Evolutionary conservation across 2,113 vertebrate genomes (phyloP), one percentile per base, ranked within the genome.

Genomic region (Plecotus auritus): DNA sequence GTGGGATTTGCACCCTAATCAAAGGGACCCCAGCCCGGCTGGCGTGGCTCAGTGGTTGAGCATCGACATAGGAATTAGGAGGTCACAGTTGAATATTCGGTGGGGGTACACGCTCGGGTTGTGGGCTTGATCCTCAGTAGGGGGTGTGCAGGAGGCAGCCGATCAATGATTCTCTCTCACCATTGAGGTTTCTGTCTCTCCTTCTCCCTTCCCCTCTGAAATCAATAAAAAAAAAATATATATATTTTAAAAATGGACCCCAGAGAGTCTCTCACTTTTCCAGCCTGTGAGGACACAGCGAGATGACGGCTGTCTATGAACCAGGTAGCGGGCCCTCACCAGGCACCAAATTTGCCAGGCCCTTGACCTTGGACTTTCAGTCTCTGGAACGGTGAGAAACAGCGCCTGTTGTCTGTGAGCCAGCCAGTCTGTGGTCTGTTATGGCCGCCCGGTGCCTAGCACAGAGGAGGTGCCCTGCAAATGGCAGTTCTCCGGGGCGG

Each of bases 391-490:
- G 1, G 30, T 67, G 59, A 37, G 59, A 32, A 32, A 16, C 6
- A 54, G 12, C 45, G 1, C 40, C 30, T 45, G 56, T 1, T 5
- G 32, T 11, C 85, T 7, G 1, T 9, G 45, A 40, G 13, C 26
- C 59, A 9, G 12, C 23, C 4, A 7, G 37, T 20, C 13, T 18
- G 3, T 0, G 1, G 26, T n/a, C 66, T 54, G 16, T 12, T 2
- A 42, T 0, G 12, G 85, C 16, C 8, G 35, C 76, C 40, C 0
- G 0, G 59, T 5, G 42, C 45, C 32, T 3, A 54, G 40, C 87
- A 18, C 40, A 10, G 72, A 23, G 40, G 45, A 7, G 32, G 12
- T 12, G 20, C 70, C 59, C 40, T 9, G 49, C 32, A 30, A 3
- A 16, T 11, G 14, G 22, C 32, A 4, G 22, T 37, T n/a, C 17